Conservation (phyloP, 2,113 vertebrate species). For the Pontoporia blainvillei region DNA sequence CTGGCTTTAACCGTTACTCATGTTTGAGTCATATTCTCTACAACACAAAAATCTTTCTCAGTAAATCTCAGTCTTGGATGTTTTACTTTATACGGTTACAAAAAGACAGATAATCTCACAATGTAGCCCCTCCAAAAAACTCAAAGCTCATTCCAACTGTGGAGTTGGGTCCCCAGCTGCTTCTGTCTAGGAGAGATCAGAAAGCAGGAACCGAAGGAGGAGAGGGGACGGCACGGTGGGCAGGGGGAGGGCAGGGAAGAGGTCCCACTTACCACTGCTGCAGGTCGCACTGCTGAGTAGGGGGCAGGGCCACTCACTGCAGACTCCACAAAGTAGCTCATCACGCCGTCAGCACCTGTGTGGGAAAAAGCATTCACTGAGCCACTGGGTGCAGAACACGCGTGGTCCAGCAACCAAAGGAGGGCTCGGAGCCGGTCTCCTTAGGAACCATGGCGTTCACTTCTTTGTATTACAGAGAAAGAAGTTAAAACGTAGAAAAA, state of each 20-base stretch:
- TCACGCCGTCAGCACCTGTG: conserved; percentile 76
- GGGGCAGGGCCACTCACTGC: conserved; percentile 80
- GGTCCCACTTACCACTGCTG: conserved; percentile 85
- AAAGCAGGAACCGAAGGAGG: background rate
- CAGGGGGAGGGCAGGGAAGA: background rate
- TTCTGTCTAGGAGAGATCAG: background rate
- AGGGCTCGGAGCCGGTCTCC: background rate
- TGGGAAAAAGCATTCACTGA: conserved; percentile 24
- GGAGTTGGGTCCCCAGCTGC: background rate
- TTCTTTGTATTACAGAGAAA: background rate
- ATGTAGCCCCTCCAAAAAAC: background rate
- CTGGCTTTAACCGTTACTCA: background rate
- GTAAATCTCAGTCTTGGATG: background rate
- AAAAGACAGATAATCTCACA: background rate
- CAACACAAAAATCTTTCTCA: background rate
- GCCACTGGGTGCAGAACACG: fast-evolving
- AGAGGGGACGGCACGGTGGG: too few species aligned
- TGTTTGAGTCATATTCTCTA: background rate
- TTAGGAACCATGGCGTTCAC: background rate
- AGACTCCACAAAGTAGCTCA: conserved; percentile 95
- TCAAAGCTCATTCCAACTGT: background rate
- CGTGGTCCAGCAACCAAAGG: background rate
- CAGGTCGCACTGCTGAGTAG: conserved; percentile 84
- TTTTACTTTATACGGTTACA: background rate
- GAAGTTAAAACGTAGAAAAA: background rate